Evolutionary conservation across 2,888 invertebrate species (phyloP).

Genomic region (Watsonalla binaria): DNA sequence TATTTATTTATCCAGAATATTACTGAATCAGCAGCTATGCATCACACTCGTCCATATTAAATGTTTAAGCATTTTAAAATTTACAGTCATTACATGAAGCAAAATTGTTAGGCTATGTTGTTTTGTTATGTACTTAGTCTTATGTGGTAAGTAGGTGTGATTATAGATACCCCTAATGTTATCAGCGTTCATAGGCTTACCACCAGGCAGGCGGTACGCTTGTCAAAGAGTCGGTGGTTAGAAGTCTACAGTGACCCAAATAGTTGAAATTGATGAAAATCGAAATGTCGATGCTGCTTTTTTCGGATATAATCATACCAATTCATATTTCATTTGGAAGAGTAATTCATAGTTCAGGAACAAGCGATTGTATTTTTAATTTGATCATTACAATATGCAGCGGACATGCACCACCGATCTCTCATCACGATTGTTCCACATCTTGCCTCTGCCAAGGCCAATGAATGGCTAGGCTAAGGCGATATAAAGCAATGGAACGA

Average conservation of each 20-base stretch:
- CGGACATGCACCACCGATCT: slow-evolving; percentile 39
- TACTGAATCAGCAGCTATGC: neutral
- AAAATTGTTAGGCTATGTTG: no score
- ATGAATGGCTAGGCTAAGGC: slow-evolving; percentile 13
- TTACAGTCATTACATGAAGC: no score
- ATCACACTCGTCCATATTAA: neutral
- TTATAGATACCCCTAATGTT: no score
- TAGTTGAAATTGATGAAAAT: no score
- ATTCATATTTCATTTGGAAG: neutral
- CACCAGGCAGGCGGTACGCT: no score
- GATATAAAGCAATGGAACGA: neutral
- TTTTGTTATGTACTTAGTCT: no score
- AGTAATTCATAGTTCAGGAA: neutral
- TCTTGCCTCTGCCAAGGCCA: slow-evolving; percentile 46
- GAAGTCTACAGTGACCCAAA: no score
- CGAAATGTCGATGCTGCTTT: no score
- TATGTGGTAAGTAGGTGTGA: no score
- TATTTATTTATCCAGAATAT: neutral
- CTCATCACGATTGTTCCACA: slow-evolving; percentile 37
- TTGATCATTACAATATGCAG: slow-evolving; percentile 32
- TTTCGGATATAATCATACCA: neutral
- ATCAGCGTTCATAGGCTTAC: no score
- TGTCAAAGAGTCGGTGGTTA: no score
- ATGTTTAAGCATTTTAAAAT: neutral
- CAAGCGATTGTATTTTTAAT: slow-evolving; percentile 22